Base-by-base conservation (phyloP, 2,888 invertebrate species). In the Scaptomyza reducta region DNA sequence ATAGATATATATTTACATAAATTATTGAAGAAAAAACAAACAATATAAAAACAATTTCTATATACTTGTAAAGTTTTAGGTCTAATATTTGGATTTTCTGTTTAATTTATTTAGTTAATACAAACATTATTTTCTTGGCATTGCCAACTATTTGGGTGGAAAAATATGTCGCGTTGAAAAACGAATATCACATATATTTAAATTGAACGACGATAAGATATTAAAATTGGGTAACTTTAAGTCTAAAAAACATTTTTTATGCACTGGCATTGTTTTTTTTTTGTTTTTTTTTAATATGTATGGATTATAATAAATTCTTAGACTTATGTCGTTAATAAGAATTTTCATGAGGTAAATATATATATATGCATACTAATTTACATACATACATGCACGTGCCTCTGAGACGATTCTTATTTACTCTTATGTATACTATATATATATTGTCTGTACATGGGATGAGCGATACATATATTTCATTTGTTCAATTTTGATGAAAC, bases 401-500 rank as follows among this genome's bases (percentile, higher is more conserved):
- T 22, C 3, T 22, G 22, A 22, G 1, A 29, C 53, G 18, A 41
- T 64, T 40, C 27, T 14, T 49, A 55, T 73, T 27, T 63, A 56
- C 47, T 62, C 38, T 31, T 58, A 41, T 49, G 27, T 41, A 55
- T n/a, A 18, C 42, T 58, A 41, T 49, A 18, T 41, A 55, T n/a
- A 18, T 47, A 64, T 40, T 50, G 9, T 11, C 27, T 57, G 13
- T 42, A 16, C n/a, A 29, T 53, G 25, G 27, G 38, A 13, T 58
- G 41, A 29, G 35, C 42, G 58, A 61, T 57, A 73, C 25, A 68
- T 55, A 76, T 45, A 61, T 70, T 58, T 61, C 51, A 56, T 53
- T 76, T 76, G 77, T 59, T 72, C 50, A 51, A 66, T 76, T 75
- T 74, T 77, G 72, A 74, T 74, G 77, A 74, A 77, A 77, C 57